Percentiles rank a stretch among this genome's conserved stretches.
These are phyloP conservation scores for Saguinus imperator DNA, from an alignment of 2,113 vertebrate genomes.

Conservation along the genomic window DNA sequence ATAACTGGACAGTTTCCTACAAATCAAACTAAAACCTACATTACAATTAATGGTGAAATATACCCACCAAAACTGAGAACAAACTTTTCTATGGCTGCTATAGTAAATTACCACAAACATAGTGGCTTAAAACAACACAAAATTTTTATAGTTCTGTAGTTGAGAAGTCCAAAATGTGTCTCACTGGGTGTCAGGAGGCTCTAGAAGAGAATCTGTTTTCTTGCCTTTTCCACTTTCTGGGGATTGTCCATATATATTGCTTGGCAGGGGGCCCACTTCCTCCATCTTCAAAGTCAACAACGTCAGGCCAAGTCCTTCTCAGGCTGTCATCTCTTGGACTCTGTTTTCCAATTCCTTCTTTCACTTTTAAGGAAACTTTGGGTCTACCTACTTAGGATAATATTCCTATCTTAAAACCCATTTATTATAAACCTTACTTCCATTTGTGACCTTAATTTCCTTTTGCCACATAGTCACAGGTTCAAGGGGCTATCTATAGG, in stretches of 20 bases:
- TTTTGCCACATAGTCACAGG: not conserved
- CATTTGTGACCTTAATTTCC: not conserved
- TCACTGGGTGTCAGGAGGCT: not conserved
- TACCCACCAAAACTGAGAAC: not conserved
- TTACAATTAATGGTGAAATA: not conserved
- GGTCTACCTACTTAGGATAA: not conserved
- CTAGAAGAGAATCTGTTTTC: not conserved
- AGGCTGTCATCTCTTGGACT: not conserved
- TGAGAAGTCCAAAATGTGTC: not conserved
- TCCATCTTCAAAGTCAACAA: not conserved
- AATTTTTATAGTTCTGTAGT: not conserved
- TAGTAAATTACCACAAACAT: not conserved
- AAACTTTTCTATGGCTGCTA: not conserved
- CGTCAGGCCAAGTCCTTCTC: not conserved
- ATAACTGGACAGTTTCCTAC: not conserved
- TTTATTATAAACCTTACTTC: not conserved
- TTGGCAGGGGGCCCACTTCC: not conserved
- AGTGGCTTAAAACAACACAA: not conserved
- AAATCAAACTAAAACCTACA: not conserved
- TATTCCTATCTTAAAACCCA: not conserved
- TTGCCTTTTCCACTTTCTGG: not conserved
- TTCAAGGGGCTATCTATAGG: not conserved
- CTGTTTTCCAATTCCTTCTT: not conserved
- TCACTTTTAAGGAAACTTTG: not conserved
- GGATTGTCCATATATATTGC: not conserved